A percentile compares a stretch with the other conserved stretches of the same genome.
Evolutionary conservation across 2,888 invertebrate genomes (phyloP).

Genomic region (Melinaea marsaeus): DNA sequence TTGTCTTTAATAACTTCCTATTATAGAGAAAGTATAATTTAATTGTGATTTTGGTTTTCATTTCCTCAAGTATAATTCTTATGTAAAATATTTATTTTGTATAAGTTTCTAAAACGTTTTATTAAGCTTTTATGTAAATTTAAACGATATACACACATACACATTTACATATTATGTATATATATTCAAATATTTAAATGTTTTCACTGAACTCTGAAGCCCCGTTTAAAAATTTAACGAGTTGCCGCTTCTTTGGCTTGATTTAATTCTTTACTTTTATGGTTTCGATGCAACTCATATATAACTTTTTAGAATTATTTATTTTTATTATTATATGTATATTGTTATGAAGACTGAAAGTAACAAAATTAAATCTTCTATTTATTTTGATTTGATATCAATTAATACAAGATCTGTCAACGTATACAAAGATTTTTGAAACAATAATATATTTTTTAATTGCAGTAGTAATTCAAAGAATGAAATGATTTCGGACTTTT

Average conservation of each 20-base stretch:
- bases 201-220: constrained; percentile 1
- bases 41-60: constrained; percentile 42
- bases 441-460: no score
- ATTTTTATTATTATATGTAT: neutral
- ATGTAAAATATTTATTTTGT: constrained; percentile 39
- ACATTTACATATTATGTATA: neutral
- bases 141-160: neutral
- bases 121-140: neutral
- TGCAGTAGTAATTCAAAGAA: no score
- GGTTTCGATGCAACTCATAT: neutral
- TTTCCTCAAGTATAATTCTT: constrained; percentile 38
- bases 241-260: constrained; percentile 1
- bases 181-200: no score
- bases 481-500: no score
- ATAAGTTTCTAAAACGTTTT: constrained; percentile 7
- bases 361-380: no score
- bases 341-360: no score
- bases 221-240: neutral
- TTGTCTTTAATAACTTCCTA: constrained; percentile 38
- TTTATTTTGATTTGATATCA: no score
- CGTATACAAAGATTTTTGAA: no score
- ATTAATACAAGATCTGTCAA: no score
- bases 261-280: neutral
- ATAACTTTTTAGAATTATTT: neutral
- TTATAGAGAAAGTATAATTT: constrained; percentile 54